A percentile compares a stretch with the other conserved stretches of the same genome.
Evolutionary conservation across 2,113 vertebrate species (phyloP).

Genomic region (Bos indicus): DNA sequence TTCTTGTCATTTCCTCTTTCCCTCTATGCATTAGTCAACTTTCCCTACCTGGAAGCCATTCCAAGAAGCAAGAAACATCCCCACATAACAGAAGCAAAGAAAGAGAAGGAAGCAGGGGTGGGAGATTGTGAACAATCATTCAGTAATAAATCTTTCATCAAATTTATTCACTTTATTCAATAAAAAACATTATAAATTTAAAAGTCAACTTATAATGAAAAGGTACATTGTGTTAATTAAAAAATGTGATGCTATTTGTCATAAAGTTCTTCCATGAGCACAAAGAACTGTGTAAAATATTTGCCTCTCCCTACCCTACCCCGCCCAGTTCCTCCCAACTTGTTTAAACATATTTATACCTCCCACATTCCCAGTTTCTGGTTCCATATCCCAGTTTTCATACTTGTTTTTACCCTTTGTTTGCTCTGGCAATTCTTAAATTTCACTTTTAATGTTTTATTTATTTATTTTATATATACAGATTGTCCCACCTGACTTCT

Average conservation of each 20-base stretch:
- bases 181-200: not conserved
- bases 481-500: not conserved
- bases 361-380: not conserved
- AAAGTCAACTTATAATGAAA: not conserved
- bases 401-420: not conserved
- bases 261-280: not conserved
- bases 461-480: not conserved
- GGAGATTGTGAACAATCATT: not conserved
- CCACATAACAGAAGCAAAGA: not conserved
- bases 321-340: not conserved
- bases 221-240: not conserved
- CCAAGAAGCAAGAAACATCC: not conserved
- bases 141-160: not conserved
- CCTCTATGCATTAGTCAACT: not conserved
- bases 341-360: not conserved
- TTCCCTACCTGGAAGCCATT: not conserved
- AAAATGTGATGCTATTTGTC: not conserved
- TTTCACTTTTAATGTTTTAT: not conserved
- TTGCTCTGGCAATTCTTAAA: not conserved
- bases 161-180: not conserved
- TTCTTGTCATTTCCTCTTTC: not conserved
- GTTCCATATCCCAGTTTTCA: not conserved
- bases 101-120: not conserved
- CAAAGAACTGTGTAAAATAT: not conserved
- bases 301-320: not conserved